phyloP scores from a whole-genome alignment of 2,888 invertebrate species.

The Ommatoiulus sabulosus region DNA sequence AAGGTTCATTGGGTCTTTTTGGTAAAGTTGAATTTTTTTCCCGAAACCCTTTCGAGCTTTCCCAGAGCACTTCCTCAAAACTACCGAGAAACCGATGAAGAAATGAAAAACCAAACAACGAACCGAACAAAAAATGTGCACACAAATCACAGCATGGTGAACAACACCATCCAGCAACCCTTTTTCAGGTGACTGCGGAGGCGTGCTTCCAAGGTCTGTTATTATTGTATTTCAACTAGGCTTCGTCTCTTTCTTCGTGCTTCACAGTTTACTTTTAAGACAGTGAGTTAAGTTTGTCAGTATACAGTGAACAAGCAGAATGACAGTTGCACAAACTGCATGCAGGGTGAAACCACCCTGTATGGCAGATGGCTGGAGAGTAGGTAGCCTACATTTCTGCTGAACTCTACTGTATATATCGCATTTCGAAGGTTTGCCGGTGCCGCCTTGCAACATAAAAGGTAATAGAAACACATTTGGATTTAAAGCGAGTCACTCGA shows the following conservation, averaged over 20 bases:
- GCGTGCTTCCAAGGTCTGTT: not conserved
- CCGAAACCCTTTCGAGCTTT: not conserved
- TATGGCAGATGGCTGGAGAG: not conserved
- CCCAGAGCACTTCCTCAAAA: not conserved
- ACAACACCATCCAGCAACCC: not conserved
- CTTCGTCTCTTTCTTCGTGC: not conserved
- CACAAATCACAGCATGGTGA: not conserved
- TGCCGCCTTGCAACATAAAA: slow-evolving; percentile 15
- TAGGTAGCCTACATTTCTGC: not conserved
- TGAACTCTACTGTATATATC: slow-evolving; percentile 2
- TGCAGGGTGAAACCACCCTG: slow-evolving; percentile 26
- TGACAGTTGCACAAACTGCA: not conserved
- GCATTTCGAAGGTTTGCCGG: slow-evolving; percentile 2
- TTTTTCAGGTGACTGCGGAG: not conserved
- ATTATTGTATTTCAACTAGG: not conserved
- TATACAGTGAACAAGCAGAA: not conserved
- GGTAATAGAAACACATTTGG: slow-evolving; percentile 34
- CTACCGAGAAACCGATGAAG: not conserved
- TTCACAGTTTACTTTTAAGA: not conserved
- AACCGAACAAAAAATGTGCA: not conserved
- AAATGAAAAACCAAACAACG: not conserved
- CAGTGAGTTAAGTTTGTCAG: not conserved
- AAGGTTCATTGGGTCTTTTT: no score
- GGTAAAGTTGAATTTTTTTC: no score
- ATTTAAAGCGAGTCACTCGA: slow-evolving; percentile 14